Percentiles rank a stretch among this genome's conserved stretches.
Evolutionary conservation across 64 coral and sea anemone genomes (phyloP).

Genomic region (Porites lutea): DNA sequence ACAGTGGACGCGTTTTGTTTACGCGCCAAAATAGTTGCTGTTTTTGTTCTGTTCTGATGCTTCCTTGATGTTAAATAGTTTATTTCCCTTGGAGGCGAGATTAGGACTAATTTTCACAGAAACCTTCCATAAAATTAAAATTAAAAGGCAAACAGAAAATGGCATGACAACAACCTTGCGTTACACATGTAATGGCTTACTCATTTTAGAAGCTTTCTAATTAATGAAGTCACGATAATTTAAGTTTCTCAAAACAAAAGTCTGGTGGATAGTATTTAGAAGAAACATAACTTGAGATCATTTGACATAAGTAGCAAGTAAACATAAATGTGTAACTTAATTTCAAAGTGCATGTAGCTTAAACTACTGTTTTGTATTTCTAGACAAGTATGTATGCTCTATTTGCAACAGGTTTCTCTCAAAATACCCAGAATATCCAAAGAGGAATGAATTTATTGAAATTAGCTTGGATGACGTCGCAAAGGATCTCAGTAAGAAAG

Average conservation of each 20-base stretch:
- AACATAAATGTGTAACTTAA: too few relatives aligned
- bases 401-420: slow-evolving; percentile 85
- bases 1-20: background rate
- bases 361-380: too few relatives aligned
- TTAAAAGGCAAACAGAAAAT: background rate
- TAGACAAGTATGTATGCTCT: background rate
- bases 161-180: background rate
- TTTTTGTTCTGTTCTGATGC: background rate
- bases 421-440: slow-evolving; percentile 91
- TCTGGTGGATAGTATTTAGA: background rate
- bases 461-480: slow-evolving; percentile 98
- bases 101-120: background rate
- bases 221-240: background rate
- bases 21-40: slow-evolving; percentile 1
- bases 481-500: slow-evolving; percentile 92
- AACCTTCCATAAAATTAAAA: background rate
- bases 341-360: too few relatives aligned
- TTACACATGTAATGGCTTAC: background rate
- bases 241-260: background rate
- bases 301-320: background rate
- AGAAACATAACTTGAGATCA: background rate
- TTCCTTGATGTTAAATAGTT: background rate
- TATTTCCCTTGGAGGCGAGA: background rate
- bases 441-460: slow-evolving; percentile 74
- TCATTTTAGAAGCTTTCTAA: background rate